These are phyloP conservation scores for Anas platyrhynchos DNA, from an alignment of 2,113 vertebrate genomes.

Conservation along the genomic window DNA sequence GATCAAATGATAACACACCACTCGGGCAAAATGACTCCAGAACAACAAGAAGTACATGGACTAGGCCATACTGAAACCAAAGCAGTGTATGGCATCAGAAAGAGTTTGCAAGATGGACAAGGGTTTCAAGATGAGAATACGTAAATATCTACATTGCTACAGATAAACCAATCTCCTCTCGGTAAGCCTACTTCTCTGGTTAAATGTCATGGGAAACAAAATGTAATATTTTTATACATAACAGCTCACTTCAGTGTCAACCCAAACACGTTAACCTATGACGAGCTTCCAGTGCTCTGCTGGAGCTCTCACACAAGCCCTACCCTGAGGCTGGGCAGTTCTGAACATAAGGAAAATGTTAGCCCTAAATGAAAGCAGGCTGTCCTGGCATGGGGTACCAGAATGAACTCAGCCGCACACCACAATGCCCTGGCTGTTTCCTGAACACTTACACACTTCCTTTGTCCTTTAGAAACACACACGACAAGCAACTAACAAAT, in stretches of 20 bases:
- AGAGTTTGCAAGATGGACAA: neutral
- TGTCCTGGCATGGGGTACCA: neutral
- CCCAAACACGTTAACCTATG: neutral
- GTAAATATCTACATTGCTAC: neutral
- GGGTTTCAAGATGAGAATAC: neutral
- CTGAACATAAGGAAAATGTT: neutral
- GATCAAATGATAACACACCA: rapidly evolving
- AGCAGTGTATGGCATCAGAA: rapidly evolving
- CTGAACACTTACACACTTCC: constrained; percentile 41
- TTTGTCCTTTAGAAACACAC: constrained; percentile 55
- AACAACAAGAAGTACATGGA: rapidly evolving
- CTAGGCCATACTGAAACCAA: neutral
- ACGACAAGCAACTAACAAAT: constrained; percentile 13
- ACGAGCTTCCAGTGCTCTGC: neutral
- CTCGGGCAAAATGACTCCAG: neutral
- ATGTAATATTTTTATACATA: neutral
- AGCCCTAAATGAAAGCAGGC: neutral
- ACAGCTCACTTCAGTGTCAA: neutral
- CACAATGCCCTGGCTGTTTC: constrained; percentile 45
- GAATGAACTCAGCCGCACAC: constrained; percentile 36
- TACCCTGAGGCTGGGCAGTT: neutral
- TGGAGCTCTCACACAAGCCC: neutral
- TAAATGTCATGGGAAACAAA: neutral
- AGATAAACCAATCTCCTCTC: neutral
- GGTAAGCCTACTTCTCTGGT: neutral